phyloP scores from a whole-genome alignment of 2,113 vertebrate species.

The Hemiprocne comata region DNA sequence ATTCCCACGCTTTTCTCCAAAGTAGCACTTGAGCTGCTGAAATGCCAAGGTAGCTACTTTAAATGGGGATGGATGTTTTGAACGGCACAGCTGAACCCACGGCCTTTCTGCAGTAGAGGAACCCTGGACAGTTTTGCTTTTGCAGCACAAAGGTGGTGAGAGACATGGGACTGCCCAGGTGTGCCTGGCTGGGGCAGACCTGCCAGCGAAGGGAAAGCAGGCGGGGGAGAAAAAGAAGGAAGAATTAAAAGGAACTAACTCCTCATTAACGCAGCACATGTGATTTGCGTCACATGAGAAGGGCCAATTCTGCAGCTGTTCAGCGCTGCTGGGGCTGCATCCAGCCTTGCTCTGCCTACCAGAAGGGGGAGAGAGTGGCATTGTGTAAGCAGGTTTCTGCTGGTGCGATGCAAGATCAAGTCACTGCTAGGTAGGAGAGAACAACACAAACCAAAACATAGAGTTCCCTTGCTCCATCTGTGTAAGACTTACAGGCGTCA shows the following conservation, averaged over 20 bases:
- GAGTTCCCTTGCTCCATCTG: not conserved
- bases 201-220: not conserved
- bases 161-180: not conserved
- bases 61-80: not conserved
- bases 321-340: not conserved
- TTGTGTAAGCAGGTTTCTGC: not conserved
- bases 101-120: not conserved
- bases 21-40: not conserved
- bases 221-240: not conserved
- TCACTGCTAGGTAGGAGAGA: not conserved
- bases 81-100: not conserved
- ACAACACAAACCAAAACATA: not conserved
- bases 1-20: slow-evolving; percentile 35
- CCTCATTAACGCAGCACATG: not conserved
- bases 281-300: not conserved
- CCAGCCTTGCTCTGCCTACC: not conserved
- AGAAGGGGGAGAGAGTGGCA: slow-evolving; percentile 28
- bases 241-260: not conserved
- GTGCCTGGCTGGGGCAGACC: not conserved
- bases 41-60: not conserved
- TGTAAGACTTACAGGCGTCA: not conserved
- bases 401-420: not conserved
- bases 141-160: not conserved
- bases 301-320: not conserved
- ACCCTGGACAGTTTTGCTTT: no score